These are phyloP conservation scores for Theristicus caerulescens DNA, from an alignment of 2,113 vertebrate genomes.

Conservation along the genomic window DNA sequence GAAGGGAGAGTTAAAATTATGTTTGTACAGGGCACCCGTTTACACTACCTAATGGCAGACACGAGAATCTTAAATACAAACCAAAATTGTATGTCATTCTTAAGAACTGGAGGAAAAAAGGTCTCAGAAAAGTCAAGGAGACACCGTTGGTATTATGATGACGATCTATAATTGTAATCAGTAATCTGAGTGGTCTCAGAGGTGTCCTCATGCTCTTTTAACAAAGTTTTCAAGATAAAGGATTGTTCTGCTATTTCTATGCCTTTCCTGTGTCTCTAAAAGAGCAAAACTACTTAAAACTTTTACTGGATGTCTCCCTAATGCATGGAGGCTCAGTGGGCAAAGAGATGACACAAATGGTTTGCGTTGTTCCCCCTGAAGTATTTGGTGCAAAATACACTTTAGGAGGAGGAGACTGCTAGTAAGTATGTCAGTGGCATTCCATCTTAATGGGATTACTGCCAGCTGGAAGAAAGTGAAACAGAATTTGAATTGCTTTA, in stretches of 20 bases:
- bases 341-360: background rate
- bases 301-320: background rate
- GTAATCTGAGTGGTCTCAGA: no score
- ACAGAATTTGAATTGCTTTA: background rate
- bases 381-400: background rate
- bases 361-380: background rate
- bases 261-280: background rate
- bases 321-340: background rate
- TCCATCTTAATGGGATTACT: background rate
- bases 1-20: background rate
- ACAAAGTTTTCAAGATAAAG: no score
- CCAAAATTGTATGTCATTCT: background rate
- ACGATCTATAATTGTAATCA: background rate
- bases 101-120: background rate
- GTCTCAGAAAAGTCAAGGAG: background rate
- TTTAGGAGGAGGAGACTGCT: background rate
- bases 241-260: background rate
- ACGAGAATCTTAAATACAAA: background rate
- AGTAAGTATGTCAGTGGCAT: background rate
- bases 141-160: background rate
- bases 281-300: background rate
- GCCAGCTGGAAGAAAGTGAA: slow-evolving; percentile 8
- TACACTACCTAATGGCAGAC: background rate
- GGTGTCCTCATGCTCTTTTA: no score
- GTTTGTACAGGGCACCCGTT: background rate